phyloP scores from a whole-genome alignment of 2,888 invertebrate species.

The Chydorus sphaericus region DNA sequence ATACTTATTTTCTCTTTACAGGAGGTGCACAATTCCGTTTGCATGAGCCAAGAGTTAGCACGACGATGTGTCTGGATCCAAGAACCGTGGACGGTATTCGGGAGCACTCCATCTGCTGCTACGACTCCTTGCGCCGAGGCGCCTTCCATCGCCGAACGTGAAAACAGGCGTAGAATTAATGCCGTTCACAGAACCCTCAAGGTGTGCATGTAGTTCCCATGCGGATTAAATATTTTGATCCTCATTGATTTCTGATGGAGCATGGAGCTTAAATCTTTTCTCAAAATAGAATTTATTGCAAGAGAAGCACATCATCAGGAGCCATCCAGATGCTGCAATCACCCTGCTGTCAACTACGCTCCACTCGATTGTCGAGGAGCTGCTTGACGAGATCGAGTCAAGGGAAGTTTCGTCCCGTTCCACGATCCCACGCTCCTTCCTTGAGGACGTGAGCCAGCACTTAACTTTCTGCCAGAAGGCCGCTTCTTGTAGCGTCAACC shows the following conservation, averaged over 20 bases:
- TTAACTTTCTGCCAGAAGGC: constrained; percentile 53
- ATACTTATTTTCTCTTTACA: constrained; percentile 23
- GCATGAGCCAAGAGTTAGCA: constrained; percentile 62
- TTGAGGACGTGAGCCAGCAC: constrained; percentile 57
- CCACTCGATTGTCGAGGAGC: constrained; percentile 47
- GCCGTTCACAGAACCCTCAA: constrained; percentile 56
- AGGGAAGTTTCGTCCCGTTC: constrained; percentile 1
- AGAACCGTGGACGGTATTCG: constrained; percentile 27
- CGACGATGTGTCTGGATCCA: constrained; percentile 63
- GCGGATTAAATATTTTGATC: not conserved
- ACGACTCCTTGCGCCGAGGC: constrained; percentile 31
- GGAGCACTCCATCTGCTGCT: constrained; percentile 26
- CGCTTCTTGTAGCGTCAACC: constrained; percentile 50
- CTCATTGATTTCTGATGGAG: not conserved
- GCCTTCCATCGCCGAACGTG: constrained; percentile 40
- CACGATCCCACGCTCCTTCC: constrained; percentile 20
- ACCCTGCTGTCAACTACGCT: constrained; percentile 44
- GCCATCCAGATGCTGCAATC: constrained; percentile 11
- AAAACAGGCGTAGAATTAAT: constrained; percentile 50
- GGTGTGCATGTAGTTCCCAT: constrained; percentile 30
- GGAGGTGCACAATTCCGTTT: constrained; percentile 67
- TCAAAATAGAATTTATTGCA: constrained; percentile 45
- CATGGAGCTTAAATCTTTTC: constrained; percentile 2
- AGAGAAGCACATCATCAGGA: constrained; percentile 49
- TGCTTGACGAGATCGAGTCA: constrained; percentile 49